A percentile compares a stretch with the other conserved stretches of the same genome.
phyloP scores from a whole-genome alignment of 2,888 invertebrate species.

The Hypomecis punctinalis region DNA sequence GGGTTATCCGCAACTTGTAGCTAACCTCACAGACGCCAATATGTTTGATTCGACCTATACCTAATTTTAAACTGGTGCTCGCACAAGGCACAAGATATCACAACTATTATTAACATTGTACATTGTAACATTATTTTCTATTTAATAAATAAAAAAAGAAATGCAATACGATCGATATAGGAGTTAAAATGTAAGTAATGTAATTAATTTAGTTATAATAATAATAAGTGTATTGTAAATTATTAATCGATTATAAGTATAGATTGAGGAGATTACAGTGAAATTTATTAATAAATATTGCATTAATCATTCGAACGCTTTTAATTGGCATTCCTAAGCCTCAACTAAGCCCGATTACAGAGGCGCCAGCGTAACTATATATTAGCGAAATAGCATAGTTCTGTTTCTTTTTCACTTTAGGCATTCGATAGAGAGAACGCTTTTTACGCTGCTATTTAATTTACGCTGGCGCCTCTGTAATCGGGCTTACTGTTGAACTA shows the following conservation, averaged over 20 bases:
- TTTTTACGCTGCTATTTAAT: too few relatives aligned
- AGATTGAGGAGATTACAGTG: constrained; percentile 82
- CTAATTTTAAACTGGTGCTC: constrained; percentile 50
- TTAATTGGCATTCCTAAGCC: constrained; percentile 34
- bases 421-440: too few relatives aligned
- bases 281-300: constrained; percentile 84
- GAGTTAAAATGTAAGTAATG: constrained; percentile 68
- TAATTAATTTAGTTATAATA: constrained; percentile 68
- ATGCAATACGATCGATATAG: constrained; percentile 78
- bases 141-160: constrained; percentile 51
- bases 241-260: constrained; percentile 80
- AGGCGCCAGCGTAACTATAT: too few relatives aligned
- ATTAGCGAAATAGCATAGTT: too few relatives aligned
- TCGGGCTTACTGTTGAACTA: too few relatives aligned
- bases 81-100: constrained; percentile 51
- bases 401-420: too few relatives aligned
- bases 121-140: constrained; percentile 65
- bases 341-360: neutral
- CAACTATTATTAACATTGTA: constrained; percentile 54
- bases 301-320: constrained; percentile 75
- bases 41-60: neutral
- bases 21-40: neutral
- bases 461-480: too few relatives aligned
- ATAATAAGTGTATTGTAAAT: constrained; percentile 81
- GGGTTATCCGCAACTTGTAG: too few relatives aligned